Base-by-base conservation (phyloP, 1,140 invertebrate species). In the Drosophila nebulosa region DNA sequence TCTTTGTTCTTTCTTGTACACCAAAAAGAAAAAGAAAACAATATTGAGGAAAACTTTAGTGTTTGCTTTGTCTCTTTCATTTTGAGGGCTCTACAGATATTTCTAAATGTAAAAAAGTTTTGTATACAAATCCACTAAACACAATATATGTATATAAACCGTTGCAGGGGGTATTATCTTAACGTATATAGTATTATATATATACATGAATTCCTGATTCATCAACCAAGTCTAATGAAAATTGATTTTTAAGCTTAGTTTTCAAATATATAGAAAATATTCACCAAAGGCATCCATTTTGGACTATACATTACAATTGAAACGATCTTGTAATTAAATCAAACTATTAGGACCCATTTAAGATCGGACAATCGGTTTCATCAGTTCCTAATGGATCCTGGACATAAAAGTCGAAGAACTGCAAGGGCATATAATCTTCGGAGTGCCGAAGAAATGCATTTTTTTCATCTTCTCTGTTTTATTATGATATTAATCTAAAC, bases 81-180 rank as follows among this genome's bases (percentile, higher is more conserved):
- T 46, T 10, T 18, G 12, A 46, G 7, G 39, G n/a, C 4, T 18
- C 10, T 30, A 57, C 30, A 57, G n/a, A 57, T 30, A 57, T 65
- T 35, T 60, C 42, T 30, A 16, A 14, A 46, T 55, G 60, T 65
- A 60, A 65, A 64, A 57, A 61, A 69, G 55, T 63, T 50, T 14
- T 61, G 16, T 21, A 58, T 22, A 22, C 32, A 30, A 46, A 27
- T 69, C 39, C 39, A 21, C 16, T 46, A 21, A 46, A 46, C 16
- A 21, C 39, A 46, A 46, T 46, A 46, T 21, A 57, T 66, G 5
- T 60, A 55, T 56, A 27, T 70, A 56, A 39, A 46, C 32, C 21
- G 21, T 39, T 57, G 14, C 16, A 63, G 51, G 10, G 16, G 18
- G 2, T 46, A 46, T 9, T 12, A 46, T 46, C 39, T 21, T 21